phyloP scores from a whole-genome alignment of 2,113 vertebrate species.

The Spilogale gracilis region DNA sequence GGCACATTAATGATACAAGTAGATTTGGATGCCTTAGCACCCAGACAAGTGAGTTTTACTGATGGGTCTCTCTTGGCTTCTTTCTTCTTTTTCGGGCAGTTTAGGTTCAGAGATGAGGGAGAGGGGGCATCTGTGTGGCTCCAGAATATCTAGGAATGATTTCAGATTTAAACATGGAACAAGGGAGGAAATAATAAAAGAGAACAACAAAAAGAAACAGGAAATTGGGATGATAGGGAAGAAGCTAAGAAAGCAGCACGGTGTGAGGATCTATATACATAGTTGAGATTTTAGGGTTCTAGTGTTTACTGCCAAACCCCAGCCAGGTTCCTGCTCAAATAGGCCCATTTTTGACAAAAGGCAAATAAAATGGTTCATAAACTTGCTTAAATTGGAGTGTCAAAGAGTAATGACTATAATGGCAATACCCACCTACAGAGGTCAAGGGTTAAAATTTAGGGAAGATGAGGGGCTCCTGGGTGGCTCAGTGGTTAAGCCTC shows the following conservation, averaged over 20 bases:
- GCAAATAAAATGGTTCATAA: background rate
- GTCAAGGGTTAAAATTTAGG: background rate
- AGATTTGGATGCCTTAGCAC: background rate
- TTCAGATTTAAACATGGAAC: background rate
- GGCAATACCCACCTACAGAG: background rate
- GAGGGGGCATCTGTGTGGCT: background rate
- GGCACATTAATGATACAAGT: background rate
- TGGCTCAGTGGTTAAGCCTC: no score
- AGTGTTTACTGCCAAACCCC: background rate
- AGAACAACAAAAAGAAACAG: background rate
- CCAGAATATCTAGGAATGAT: background rate
- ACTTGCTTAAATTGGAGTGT: background rate
- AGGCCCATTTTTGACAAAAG: background rate
- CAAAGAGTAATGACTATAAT: background rate
- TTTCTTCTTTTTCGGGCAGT: background rate
- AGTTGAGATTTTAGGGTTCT: background rate
- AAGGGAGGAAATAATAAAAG: background rate
- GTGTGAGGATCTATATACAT: accelerated
- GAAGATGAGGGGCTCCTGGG: no score
- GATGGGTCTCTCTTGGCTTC: background rate
- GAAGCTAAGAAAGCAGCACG: background rate
- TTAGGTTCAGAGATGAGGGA: background rate
- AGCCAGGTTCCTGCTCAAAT: background rate
- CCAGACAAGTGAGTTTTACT: background rate
- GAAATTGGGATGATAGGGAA: background rate